Conservation (phyloP, 1,140 invertebrate species). For the Dufourea novaeangliae region DNA sequence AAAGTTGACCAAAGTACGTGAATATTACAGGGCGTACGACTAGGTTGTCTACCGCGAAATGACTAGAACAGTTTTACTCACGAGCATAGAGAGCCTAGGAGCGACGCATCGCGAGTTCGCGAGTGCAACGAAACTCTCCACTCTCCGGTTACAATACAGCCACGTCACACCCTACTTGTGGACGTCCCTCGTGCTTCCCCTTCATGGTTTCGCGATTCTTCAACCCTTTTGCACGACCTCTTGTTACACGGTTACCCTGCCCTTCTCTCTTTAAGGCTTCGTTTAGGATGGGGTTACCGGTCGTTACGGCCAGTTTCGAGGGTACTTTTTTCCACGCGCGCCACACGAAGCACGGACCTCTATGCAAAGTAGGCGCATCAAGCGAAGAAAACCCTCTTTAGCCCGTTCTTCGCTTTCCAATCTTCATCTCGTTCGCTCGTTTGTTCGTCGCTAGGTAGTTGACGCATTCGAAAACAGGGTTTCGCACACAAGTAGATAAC, state of each 20-base stretch:
- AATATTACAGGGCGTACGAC: no score
- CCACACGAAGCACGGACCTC: constrained; percentile 18
- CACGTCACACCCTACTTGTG: constrained; percentile 56
- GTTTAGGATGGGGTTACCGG: constrained; percentile 74
- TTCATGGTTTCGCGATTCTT: constrained; percentile 61
- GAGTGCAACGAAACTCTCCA: constrained; percentile 67
- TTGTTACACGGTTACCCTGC: constrained; percentile 73
- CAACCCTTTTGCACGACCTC: constrained; percentile 69
- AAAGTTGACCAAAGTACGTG: no score
- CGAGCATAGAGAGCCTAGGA: constrained; percentile 7
- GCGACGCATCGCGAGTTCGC: constrained; percentile 44
- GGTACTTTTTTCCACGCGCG: constrained; percentile 36
- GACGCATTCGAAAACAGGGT: background rate
- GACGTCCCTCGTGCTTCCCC: constrained; percentile 41
- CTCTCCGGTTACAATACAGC: constrained; percentile 70
- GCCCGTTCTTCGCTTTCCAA: constrained; percentile 19
- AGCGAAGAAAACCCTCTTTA: constrained; percentile 50
- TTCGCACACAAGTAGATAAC: background rate
- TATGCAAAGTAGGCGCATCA: constrained; percentile 41
- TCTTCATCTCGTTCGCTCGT: background rate
- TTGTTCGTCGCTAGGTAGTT: background rate
- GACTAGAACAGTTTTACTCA: no score
- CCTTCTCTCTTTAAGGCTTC: constrained; percentile 75
- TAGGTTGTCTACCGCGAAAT: no score
- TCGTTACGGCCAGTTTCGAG: constrained; percentile 72